A percentile compares a stretch with the other conserved stretches of the same genome.
These are phyloP conservation scores for Lycopodina hypogea DNA, from an alignment of 37 sponge, comb jelly and placozoan genomes.

Conservation along the genomic window DNA sequence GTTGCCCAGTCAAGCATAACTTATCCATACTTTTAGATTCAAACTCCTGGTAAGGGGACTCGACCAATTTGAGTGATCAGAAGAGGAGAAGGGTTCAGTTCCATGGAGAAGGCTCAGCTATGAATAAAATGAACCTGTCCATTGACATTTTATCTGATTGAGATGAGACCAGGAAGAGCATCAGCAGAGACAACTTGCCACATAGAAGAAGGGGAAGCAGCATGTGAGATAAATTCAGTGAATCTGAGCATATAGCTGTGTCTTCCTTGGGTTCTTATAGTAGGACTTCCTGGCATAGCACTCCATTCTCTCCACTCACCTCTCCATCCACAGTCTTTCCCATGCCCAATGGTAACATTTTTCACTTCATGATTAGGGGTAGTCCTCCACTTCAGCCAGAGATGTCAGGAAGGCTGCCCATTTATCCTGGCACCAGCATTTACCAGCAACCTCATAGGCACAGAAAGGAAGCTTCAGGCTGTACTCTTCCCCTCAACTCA, in stretches of 20 bases:
- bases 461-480: not conserved
- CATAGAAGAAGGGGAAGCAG: constrained; percentile 22
- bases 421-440: not conserved
- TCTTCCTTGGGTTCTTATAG: constrained; percentile 43
- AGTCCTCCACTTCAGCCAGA: constrained; percentile 22
- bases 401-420: constrained; percentile 4
- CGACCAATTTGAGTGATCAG: not conserved
- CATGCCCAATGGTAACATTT: constrained; percentile 21
- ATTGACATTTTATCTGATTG: constrained; percentile 23
- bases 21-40: constrained; percentile 30
- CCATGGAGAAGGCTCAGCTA: constrained; percentile 21
- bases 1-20: constrained; percentile 19
- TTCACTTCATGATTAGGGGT: constrained; percentile 2
- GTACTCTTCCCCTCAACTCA: not conserved
- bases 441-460: constrained; percentile 24
- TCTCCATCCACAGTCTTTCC: constrained; percentile 34
- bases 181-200: constrained; percentile 9
- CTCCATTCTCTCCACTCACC: constrained; percentile 32
- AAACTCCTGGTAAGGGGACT: constrained; percentile 11
- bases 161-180: constrained; percentile 2
- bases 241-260: constrained; percentile 56
- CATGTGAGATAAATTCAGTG: constrained; percentile 55
- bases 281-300: constrained; percentile 27
- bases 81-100: constrained; percentile 22
- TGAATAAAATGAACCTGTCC: not conserved